Percentiles rank a stretch among this genome's conserved stretches.
phyloP scores from a whole-genome alignment of 1,140 invertebrate genomes.

The Acromyrmex heyeri region DNA sequence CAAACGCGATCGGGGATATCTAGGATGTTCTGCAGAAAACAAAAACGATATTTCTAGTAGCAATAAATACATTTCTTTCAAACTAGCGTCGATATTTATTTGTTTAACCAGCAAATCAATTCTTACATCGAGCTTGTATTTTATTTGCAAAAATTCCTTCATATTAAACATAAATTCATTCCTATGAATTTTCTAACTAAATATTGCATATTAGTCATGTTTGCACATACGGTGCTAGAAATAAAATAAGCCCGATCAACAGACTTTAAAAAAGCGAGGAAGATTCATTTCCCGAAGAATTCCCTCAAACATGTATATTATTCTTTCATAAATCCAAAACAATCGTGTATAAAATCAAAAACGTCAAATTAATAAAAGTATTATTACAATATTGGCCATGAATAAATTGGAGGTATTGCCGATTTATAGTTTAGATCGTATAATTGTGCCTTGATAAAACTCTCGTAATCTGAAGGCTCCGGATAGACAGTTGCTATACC shows the following conservation, averaged over 20 bases:
- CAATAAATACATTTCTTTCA: conserved; percentile 76
- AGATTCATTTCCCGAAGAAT: conserved; percentile 2
- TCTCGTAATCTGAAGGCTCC: conserved; percentile 91
- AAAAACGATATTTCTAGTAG: conserved; percentile 67
- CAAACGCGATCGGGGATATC: conserved; percentile 37
- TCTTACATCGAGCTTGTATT: conserved; percentile 30
- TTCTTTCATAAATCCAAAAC: background rate
- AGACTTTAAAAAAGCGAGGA: conserved; percentile 20
- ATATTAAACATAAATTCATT: conserved; percentile 16
- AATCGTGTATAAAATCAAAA: conserved; percentile 7
- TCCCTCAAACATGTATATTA: background rate
- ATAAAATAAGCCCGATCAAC: conserved; percentile 66
- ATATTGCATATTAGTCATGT: background rate
- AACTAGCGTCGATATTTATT: conserved; percentile 61
- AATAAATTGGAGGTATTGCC: conserved; percentile 90
- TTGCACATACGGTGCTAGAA: background rate
- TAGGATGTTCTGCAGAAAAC: conserved; percentile 37
- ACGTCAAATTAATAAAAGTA: conserved; percentile 1
- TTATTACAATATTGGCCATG: conserved; percentile 88
- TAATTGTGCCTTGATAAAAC: conserved; percentile 93
- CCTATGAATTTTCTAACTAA: background rate
- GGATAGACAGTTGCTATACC: conserved; percentile 92
- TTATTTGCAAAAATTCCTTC: conserved; percentile 17
- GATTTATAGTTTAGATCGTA: conserved; percentile 92
- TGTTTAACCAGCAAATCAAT: conserved; percentile 57